phyloP scores from a whole-genome alignment of 2,888 invertebrate genomes.

The Octonoba sinensis region DNA sequence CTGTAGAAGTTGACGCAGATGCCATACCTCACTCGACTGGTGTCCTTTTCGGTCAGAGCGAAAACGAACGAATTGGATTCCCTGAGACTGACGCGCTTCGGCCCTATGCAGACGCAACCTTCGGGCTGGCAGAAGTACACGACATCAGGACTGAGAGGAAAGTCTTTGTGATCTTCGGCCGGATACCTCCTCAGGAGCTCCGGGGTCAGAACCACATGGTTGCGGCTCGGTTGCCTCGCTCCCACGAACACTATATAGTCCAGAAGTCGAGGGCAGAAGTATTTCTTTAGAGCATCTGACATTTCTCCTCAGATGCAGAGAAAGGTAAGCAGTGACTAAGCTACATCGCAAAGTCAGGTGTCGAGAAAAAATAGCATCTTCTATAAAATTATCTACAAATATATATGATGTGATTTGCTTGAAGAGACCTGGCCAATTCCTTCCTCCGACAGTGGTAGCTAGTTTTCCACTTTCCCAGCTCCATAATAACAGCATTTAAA shows the following conservation, averaged over 20 bases:
- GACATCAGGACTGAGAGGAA: slow-evolving; percentile 84
- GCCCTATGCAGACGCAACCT: slow-evolving; percentile 90
- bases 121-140: slow-evolving; percentile 99
- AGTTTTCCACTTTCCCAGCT: slow-evolving; percentile 47
- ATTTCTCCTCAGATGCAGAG: slow-evolving; percentile 58
- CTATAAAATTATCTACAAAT: slow-evolving; percentile 57
- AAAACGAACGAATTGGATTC: slow-evolving; percentile 98
- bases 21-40: slow-evolving; percentile 84
- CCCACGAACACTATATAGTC: slow-evolving; percentile 99
- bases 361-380: slow-evolving; percentile 46
- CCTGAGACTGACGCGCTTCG: slow-evolving; percentile 83
- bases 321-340: slow-evolving; percentile 29
- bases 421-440: slow-evolving; percentile 17
- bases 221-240: slow-evolving; percentile 78
- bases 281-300: slow-evolving; percentile 68
- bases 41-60: slow-evolving; percentile 98
- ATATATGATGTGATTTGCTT: slow-evolving; percentile 37
- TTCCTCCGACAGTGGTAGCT: slow-evolving; percentile 33
- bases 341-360: slow-evolving; percentile 41
- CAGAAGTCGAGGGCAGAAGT: slow-evolving; percentile 76
- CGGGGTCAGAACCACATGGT: slow-evolving; percentile 80
- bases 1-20: slow-evolving; percentile 99
- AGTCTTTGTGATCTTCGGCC: slow-evolving; percentile 92
- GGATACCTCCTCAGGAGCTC: slow-evolving; percentile 96
- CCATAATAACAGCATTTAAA: slow-evolving; percentile 61